Evolutionary conservation across 2,113 vertebrate species (phyloP), one percentile per base, ranked within the genome.

Genomic region (Chaenocephalus aceratus): DNA sequence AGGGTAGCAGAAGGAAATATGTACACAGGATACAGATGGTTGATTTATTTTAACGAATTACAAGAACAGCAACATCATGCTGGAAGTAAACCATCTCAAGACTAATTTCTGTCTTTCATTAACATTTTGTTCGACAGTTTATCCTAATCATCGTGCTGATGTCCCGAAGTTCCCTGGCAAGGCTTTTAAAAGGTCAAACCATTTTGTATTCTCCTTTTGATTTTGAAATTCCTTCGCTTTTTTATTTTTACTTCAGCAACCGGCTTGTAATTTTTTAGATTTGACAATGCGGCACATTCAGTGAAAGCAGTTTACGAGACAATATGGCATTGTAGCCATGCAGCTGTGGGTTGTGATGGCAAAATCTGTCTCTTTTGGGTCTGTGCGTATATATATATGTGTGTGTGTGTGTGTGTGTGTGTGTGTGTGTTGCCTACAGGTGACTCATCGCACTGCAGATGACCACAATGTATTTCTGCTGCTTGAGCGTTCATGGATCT

Each of bases 401-500:
- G 48, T 67, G 61, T 76, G 62, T 75, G 58, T 53, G 63, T 62
- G 48, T 21, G 56, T 58, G 56, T 58, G 56, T 58, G 56, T 30
- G 56, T 58, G 23, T 15, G 56, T 14, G 56, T 6, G 56, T 26
- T 92, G 86, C 91, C 88, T 89, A 92, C 92, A 92, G 92, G 92
- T 94, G 93, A 94, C 92, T 94, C 93, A 94, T 93, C 92, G 88
- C 88, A 89, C 92, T 93, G 93, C 93, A 93, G 92, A 91, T 92
- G 91, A 93, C 88, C 92, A 92, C 89, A 90, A 90, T 93, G 83
- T 92, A 86, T 88, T 86, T 82, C 84, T 89, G 75, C 89, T 82
- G 88, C 89, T 80, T 84, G 80, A 87, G 77, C 51, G 36, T 91
- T 87, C 88, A 52, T 53, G 46, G 70, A 82, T 89, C 84, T 87